A percentile compares a stretch with the other conserved stretches of the same genome.
Conservation (phyloP, 2,113 vertebrate species). For the Copsychus sechellarum region DNA sequence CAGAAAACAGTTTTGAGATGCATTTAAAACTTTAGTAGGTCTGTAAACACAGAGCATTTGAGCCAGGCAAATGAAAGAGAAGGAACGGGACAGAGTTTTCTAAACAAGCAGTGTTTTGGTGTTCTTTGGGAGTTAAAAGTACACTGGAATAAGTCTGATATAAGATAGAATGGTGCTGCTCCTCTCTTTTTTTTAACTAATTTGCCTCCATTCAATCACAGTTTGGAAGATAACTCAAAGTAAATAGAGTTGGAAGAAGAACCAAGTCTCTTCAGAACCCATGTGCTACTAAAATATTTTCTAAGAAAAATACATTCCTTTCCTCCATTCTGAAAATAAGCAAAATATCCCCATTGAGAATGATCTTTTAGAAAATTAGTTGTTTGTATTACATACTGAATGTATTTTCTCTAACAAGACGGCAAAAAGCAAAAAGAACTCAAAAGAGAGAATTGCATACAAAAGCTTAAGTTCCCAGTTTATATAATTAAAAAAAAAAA, state of each 20-base stretch:
- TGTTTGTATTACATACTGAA: background rate
- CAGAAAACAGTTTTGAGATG: background rate
- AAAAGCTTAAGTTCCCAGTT: background rate
- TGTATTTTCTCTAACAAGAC: background rate
- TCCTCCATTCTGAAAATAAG: background rate
- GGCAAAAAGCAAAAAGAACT: background rate
- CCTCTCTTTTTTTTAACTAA: background rate
- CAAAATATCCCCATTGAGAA: background rate
- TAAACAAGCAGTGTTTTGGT: background rate
- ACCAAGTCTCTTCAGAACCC: background rate
- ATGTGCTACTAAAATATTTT: background rate
- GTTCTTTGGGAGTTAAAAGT: background rate
- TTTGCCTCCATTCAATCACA: background rate
- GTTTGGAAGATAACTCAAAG: background rate
- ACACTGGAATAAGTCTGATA: background rate
- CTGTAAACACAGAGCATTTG: background rate
- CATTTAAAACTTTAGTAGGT: background rate
- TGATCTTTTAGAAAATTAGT: background rate
- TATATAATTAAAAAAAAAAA: background rate
- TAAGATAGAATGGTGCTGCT: background rate
- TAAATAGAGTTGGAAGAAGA: background rate
- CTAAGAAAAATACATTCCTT: background rate
- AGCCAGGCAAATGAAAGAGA: background rate
- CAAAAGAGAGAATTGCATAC: background rate
- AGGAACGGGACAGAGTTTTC: background rate